Percentiles rank a stretch among this genome's conserved stretches.
phyloP scores from a whole-genome alignment of 2,888 invertebrate species.

The Globia sparganii region DNA sequence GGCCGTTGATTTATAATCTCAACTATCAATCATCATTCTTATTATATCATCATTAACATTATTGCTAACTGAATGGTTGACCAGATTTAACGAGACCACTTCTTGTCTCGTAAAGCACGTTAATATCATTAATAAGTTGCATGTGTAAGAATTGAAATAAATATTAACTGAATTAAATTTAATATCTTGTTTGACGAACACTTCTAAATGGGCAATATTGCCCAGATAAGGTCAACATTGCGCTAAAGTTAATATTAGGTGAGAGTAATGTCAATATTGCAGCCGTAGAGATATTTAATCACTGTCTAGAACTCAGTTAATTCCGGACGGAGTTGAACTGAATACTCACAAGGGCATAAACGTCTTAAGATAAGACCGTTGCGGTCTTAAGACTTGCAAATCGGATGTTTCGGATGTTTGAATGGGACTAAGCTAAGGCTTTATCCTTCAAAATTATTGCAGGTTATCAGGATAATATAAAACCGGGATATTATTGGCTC shows the following conservation, averaged over 20 bases:
- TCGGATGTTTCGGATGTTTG: slow-evolving; percentile 9
- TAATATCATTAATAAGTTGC: too few relatives aligned
- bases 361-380: slow-evolving; percentile 21
- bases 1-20: too few relatives aligned
- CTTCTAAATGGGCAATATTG: slow-evolving; percentile 21
- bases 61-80: too few relatives aligned
- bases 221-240: slow-evolving; percentile 10
- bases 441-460: neutral
- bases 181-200: neutral
- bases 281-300: slow-evolving; percentile 21
- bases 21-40: too few relatives aligned
- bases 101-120: too few relatives aligned
- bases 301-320: slow-evolving; percentile 12
- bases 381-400: slow-evolving; percentile 12
- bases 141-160: neutral
- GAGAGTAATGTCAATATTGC: slow-evolving; percentile 37
- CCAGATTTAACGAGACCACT: too few relatives aligned
- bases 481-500: neutral
- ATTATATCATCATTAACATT: too few relatives aligned
- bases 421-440: slow-evolving; percentile 9
- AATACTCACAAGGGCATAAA: slow-evolving; percentile 2
- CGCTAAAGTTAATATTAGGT: slow-evolving; percentile 1
- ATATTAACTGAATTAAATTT: neutral
- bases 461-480: neutral
- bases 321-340: slow-evolving; percentile 11